Conservation (phyloP, 2,888 invertebrate species). For the Anticlea derivata region DNA sequence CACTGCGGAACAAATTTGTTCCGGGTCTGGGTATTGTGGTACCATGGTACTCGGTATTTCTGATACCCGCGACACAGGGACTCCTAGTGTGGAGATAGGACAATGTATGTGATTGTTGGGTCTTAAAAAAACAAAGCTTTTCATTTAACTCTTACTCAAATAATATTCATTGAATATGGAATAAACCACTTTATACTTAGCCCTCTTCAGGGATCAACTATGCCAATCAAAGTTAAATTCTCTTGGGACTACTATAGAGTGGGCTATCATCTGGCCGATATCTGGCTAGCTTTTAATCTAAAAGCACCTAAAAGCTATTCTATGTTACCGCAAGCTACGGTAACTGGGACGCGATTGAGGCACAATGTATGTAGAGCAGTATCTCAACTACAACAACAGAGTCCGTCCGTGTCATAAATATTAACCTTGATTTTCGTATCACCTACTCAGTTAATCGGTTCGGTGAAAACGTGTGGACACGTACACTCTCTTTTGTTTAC, state of each 20-base stretch:
- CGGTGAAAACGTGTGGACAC: too few relatives aligned
- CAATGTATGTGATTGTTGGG: too few relatives aligned
- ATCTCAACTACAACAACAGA: slow-evolving; percentile 40
- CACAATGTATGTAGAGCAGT: slow-evolving; percentile 39
- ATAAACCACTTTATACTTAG: too few relatives aligned
- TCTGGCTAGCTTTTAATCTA: slow-evolving; percentile 63
- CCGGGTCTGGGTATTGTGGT: too few relatives aligned
- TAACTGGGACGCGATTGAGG: slow-evolving; percentile 43
- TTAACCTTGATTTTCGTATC: too few relatives aligned
- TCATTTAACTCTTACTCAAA: neutral
- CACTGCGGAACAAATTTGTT: too few relatives aligned
- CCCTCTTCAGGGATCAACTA: neutral
- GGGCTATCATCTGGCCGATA: slow-evolving; percentile 39
- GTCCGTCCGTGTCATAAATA: neutral
- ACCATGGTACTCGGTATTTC: too few relatives aligned
- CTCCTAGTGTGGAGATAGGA: too few relatives aligned
- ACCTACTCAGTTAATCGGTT: too few relatives aligned
- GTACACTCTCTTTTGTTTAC: too few relatives aligned
- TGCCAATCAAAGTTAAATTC: slow-evolving; percentile 19
- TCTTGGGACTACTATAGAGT: slow-evolving; percentile 36
- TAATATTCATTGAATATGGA: neutral
- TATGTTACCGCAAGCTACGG: slow-evolving; percentile 57
- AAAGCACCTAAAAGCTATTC: slow-evolving; percentile 80
- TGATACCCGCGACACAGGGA: too few relatives aligned
- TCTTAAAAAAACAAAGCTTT: too few relatives aligned